Evolutionary conservation across 2,797 vertebrate species (phyloP).

Genomic region (Toxotes lorentzi): DNA sequence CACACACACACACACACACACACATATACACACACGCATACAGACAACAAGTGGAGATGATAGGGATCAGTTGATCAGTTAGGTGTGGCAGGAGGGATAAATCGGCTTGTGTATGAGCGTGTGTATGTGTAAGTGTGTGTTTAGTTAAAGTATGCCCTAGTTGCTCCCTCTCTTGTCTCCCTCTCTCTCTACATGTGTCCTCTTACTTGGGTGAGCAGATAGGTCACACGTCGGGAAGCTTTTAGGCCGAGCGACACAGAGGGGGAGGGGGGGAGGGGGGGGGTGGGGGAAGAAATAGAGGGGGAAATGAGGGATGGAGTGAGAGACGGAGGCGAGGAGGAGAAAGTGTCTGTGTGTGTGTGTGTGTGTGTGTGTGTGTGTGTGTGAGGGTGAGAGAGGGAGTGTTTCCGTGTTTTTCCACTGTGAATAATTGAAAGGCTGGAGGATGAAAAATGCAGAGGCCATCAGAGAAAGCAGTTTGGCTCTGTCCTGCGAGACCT

Average conservation of each 20-base stretch:
- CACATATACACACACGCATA: slow-evolving; percentile 5
- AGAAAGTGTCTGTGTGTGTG: slow-evolving; percentile 13
- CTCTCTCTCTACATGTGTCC: slow-evolving; percentile 65
- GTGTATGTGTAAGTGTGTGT: slow-evolving; percentile 38
- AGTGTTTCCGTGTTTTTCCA: slow-evolving; percentile 74
- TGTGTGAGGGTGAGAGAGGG: background rate
- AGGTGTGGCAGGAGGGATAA: slow-evolving; percentile 32
- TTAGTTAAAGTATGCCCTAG: slow-evolving; percentile 53
- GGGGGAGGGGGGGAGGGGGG: background rate
- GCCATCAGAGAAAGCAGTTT: slow-evolving; percentile 73
- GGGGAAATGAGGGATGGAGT: slow-evolving; percentile 8
- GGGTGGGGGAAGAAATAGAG: background rate
- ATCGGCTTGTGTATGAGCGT: slow-evolving; percentile 31
- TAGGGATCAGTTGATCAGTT: slow-evolving; percentile 45
- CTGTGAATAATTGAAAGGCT: slow-evolving; percentile 84
- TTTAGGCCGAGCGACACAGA: slow-evolving; percentile 62
- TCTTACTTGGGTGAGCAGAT: slow-evolving; percentile 81
- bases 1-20: slow-evolving; percentile 10
- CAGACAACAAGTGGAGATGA: slow-evolving; percentile 15
- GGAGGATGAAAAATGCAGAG: slow-evolving; percentile 79
- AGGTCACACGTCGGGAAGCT: slow-evolving; percentile 72
- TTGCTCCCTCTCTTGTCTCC: slow-evolving; percentile 41
- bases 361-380: slow-evolving; percentile 24
- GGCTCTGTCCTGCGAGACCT: slow-evolving; percentile 66
- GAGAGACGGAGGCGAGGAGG: slow-evolving; percentile 19